Evolutionary conservation across 2,113 vertebrate species (phyloP).

Genomic region (Otocyon megalotis): DNA sequence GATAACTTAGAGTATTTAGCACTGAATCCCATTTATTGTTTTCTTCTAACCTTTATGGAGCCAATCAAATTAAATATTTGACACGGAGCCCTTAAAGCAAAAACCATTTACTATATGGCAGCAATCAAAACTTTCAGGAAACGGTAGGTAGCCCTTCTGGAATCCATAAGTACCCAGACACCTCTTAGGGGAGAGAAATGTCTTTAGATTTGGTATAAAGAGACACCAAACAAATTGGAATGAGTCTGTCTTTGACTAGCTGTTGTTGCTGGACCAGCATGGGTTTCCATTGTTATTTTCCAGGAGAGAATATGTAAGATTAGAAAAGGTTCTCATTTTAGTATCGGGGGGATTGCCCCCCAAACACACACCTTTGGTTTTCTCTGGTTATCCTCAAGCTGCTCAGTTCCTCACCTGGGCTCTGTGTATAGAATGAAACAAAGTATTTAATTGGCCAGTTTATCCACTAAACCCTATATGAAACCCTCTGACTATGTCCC

Average conservation of each 20-base stretch:
- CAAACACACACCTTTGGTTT: neutral
- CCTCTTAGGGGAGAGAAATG: neutral
- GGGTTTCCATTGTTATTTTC: neutral
- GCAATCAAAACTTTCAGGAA: neutral
- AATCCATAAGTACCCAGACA: neutral
- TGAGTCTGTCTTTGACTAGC: neutral
- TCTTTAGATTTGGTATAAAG: neutral
- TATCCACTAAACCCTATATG: neutral
- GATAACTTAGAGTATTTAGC: neutral
- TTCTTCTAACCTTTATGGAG: neutral
- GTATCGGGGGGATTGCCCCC: neutral
- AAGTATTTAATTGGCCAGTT: neutral
- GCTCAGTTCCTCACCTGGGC: neutral
- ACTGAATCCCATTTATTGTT: conserved; percentile 11
- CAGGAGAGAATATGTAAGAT: neutral
- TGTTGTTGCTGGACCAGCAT: neutral
- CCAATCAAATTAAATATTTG: conserved; percentile 19
- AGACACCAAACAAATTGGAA: neutral
- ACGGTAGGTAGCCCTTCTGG: neutral
- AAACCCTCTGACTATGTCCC: neutral
- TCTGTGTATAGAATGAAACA: neutral
- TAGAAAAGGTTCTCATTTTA: neutral
- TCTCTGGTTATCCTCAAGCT: neutral
- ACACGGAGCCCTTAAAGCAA: neutral
- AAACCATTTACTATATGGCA: neutral